Percentiles rank a stretch among this genome's conserved stretches.
phyloP scores from a whole-genome alignment of 2,113 vertebrate genomes.

The Hippocampus guttulatus region DNA sequence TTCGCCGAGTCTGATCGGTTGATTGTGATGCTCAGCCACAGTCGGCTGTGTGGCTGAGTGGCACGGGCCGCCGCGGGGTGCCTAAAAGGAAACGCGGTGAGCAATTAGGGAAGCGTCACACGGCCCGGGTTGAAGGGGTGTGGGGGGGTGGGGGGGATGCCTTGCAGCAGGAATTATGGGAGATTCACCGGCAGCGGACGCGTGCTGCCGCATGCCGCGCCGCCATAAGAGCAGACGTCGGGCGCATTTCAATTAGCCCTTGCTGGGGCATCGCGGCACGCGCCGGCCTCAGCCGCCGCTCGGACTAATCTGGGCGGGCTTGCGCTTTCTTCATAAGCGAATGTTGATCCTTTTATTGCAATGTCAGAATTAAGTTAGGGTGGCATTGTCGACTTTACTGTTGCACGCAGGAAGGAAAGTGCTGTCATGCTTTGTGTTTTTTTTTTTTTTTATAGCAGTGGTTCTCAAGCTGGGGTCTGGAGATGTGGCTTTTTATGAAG shows the following conservation, averaged over 20 bases:
- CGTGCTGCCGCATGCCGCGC: constrained; percentile 68
- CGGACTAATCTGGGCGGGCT: constrained; percentile 38
- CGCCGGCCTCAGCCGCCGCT: constrained; percentile 39
- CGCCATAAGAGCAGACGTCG: constrained; percentile 55
- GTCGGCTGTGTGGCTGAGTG: constrained; percentile 46
- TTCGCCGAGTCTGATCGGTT: constrained; percentile 45
- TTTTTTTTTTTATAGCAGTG: neutral
- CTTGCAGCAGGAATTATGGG: constrained; percentile 61
- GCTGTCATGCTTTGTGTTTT: constrained; percentile 17
- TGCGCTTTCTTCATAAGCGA: constrained; percentile 39
- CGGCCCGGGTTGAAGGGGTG: constrained; percentile 33
- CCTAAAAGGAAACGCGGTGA: constrained; percentile 48
- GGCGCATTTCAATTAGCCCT: constrained; percentile 65
- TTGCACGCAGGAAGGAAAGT: constrained; percentile 13
- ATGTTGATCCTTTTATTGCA: constrained; percentile 42
- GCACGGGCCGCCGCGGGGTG: constrained; percentile 33
- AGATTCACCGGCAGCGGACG: constrained; percentile 48
- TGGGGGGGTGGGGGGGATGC: constrained; percentile 24
- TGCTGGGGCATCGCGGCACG: constrained; percentile 46
- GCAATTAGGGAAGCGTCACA: constrained; percentile 58
- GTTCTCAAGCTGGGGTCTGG: neutral
- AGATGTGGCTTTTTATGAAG: neutral
- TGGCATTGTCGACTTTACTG: constrained; percentile 12
- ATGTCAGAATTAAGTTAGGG: constrained; percentile 27
- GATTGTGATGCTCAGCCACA: constrained; percentile 64